Conservation (phyloP, 2,113 vertebrate genomes). For the Echinops telfairi region DNA sequence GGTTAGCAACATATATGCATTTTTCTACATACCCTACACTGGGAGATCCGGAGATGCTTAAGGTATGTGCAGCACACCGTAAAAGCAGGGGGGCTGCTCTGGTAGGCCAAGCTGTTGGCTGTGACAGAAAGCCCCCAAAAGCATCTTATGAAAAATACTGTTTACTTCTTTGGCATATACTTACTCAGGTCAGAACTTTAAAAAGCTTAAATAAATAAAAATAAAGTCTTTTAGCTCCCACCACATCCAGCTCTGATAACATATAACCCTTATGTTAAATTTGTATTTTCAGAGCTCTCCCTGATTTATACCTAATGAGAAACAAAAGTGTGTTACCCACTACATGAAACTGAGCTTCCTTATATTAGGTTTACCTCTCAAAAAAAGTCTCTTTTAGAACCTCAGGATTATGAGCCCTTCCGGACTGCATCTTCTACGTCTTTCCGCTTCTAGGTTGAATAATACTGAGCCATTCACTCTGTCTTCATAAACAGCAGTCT, state of each 20-base stretch:
- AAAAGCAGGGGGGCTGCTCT: background rate
- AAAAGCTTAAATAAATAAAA: background rate
- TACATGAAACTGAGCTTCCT: background rate
- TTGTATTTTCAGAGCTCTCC: background rate
- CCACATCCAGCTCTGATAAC: background rate
- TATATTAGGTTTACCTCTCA: constrained; percentile 5
- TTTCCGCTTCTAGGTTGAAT: background rate
- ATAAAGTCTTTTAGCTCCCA: background rate
- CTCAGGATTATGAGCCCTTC: background rate
- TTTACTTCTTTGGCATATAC: too few species aligned
- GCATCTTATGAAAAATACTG: too few species aligned
- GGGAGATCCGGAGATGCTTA: background rate
- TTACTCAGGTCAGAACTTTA: background rate
- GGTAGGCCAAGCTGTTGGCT: background rate
- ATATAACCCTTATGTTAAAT: background rate
- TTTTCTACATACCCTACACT: background rate
- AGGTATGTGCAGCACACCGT: background rate
- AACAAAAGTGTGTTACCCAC: background rate
- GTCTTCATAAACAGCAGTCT: background rate
- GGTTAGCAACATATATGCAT: too few species aligned
- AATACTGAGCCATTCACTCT: background rate
- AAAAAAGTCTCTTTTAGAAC: background rate
- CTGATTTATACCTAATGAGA: background rate
- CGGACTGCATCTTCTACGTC: background rate
- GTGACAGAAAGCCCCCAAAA: background rate